These are phyloP conservation scores for Macroramphosus scolopax DNA, from an alignment of 2,797 vertebrate genomes.

Conservation along the genomic window DNA sequence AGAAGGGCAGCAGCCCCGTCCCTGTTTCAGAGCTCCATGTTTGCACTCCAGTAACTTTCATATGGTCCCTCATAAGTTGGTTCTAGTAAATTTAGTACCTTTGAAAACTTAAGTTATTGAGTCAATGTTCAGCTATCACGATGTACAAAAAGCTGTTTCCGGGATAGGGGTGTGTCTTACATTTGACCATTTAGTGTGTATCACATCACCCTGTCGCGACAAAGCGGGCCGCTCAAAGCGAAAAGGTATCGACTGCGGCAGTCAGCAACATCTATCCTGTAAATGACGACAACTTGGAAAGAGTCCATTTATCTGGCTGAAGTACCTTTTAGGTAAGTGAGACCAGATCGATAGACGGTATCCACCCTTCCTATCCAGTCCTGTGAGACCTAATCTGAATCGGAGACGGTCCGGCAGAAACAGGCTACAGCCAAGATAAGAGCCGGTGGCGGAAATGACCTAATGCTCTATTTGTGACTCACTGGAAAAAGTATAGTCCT, in stretches of 20 bases:
- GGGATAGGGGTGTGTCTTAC: neutral
- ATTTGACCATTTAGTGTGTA: constrained; percentile 7
- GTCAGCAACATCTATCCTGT: constrained; percentile 17
- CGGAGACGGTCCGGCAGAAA: constrained; percentile 52
- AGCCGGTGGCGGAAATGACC: constrained; percentile 67
- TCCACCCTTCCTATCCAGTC: constrained; percentile 39
- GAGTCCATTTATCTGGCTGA: constrained; percentile 53
- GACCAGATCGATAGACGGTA: constrained; percentile 57
- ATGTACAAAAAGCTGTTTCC: constrained; percentile 2
- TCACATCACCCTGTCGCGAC: constrained; percentile 16
- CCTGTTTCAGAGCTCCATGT: no score
- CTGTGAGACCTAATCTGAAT: constrained; percentile 44
- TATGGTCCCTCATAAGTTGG: no score
- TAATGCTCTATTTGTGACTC: constrained; percentile 65
- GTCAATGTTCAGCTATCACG: no score
- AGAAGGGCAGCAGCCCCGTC: neutral
- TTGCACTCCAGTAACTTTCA: no score
- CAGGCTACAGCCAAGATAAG: constrained; percentile 53
- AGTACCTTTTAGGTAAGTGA: constrained; percentile 51
- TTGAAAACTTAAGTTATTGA: no score
- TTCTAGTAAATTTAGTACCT: no score
- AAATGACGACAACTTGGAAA: constrained; percentile 27
- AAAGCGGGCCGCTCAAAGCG: constrained; percentile 15
- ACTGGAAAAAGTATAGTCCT: constrained; percentile 32
- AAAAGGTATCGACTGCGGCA: constrained; percentile 27